Base-by-base conservation (phyloP, 1,140 invertebrate species). In the Cotesia vestalis region DNA sequence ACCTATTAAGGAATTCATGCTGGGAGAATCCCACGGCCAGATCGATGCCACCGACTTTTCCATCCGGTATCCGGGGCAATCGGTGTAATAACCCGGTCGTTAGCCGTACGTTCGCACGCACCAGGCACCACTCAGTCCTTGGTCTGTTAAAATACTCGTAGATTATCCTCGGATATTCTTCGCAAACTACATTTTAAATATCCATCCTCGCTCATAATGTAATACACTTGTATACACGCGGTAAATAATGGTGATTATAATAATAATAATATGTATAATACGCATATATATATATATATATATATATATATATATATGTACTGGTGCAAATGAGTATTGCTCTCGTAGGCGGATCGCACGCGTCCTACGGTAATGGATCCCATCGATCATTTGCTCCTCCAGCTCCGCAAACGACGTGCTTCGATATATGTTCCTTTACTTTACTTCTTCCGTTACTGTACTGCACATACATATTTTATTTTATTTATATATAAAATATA, bases 1-100 rank as follows among this genome's bases (percentile, higher is more conserved):
- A 46, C 40, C 40, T 46, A 46, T 46, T 46, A 46, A 46, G 40
- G 40, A 46, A 46, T 46, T 46, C 40, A 46, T 46, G 40, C 40
- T 20, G 57, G 17, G 17, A 62, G 40, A 64, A 64, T 64, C 62
- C 62, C 62, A 51, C 60, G 60, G 27, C 34, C 14, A 38, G 60
- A 62, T 62, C 60, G 60, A 62, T 62, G 60, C 60, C 60, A 62
- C 60, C 60, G 60, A 62, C 60, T 62, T 62, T 62, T 62, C 60
- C 60, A 62, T 62, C 40, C 62, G 62, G 40, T 64, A 64, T 64
- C 62, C 62, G 40, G 62, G 38, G 62, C 62, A 64, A 64, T 64
- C 62, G 62, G 62, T 14, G 62, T 64, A 64, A 64, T 64, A 20
- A 64, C 62, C 36, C 38, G 62, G 62, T 38, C 62, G 62, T 64